phyloP scores from a whole-genome alignment of 1,140 invertebrate genomes.

The Aethina tumida region DNA sequence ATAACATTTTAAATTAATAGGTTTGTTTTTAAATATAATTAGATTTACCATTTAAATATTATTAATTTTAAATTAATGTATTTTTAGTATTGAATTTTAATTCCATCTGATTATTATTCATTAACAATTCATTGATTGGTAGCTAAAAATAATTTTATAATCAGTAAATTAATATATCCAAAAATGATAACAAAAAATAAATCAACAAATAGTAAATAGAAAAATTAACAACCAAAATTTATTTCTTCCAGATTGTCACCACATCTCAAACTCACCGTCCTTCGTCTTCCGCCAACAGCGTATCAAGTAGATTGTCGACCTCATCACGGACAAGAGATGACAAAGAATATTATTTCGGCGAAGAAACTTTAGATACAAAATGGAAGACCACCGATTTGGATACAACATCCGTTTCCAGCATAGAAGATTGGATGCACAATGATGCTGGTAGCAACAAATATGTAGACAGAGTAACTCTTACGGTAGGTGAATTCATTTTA shows the following conservation, averaged over 20 bases:
- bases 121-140: too few species aligned
- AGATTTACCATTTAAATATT: too few species aligned
- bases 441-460: slow-evolving; percentile 32
- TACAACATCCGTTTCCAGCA: slow-evolving; percentile 30
- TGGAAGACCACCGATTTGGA: slow-evolving; percentile 30
- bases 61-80: too few species aligned
- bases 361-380: slow-evolving; percentile 28
- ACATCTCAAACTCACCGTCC: slow-evolving; percentile 28
- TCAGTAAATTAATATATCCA: too few species aligned
- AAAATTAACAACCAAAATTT: slow-evolving; percentile 2
- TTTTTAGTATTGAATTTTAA: too few species aligned
- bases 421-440: slow-evolving; percentile 31
- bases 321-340: slow-evolving; percentile 18
- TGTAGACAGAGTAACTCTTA: slow-evolving; percentile 28
- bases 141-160: too few species aligned
- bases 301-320: slow-evolving; percentile 21
- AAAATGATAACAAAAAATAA: too few species aligned
- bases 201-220: too few species aligned
- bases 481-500: slow-evolving; percentile 19
- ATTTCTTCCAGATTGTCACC: slow-evolving; percentile 26
- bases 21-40: too few species aligned
- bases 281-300: slow-evolving; percentile 23
- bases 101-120: too few species aligned
- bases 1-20: too few species aligned
- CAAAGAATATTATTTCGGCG: slow-evolving; percentile 31